Conservation (phyloP, 2,797 vertebrate genomes). For the Mormyrus proboscirostris region DNA sequence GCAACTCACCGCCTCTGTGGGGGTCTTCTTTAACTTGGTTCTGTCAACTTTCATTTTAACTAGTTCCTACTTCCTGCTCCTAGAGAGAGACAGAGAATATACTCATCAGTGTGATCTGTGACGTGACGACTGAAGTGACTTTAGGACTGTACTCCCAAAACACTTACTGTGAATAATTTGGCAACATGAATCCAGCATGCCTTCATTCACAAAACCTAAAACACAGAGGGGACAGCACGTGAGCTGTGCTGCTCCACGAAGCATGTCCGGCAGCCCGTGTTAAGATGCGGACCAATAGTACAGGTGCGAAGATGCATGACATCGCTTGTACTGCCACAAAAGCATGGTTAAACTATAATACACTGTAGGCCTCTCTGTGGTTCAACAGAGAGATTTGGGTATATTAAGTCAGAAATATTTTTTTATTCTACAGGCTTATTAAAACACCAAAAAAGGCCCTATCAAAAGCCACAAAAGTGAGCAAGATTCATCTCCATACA, state of each 20-base stretch:
- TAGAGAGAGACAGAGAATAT: conserved; percentile 39
- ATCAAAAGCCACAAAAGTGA: neutral
- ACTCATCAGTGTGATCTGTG: neutral
- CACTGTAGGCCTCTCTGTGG: neutral
- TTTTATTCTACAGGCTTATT: neutral
- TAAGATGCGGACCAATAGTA: neutral
- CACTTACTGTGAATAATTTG: conserved; percentile 65
- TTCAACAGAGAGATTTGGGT: neutral
- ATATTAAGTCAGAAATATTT: neutral
- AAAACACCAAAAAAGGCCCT: neutral
- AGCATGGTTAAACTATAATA: neutral
- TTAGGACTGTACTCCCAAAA: neutral
- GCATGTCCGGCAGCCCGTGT: neutral
- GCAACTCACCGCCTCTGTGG: conserved; percentile 87
- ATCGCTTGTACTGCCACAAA: neutral
- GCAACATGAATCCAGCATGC: conserved; percentile 62
- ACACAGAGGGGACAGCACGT: conserved; percentile 23
- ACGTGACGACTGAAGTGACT: neutral
- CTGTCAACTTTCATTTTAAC: conserved; percentile 93
- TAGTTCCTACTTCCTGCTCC: conserved; percentile 67
- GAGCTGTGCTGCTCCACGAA: neutral
- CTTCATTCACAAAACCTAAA: conserved; percentile 61
- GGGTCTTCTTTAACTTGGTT: conserved; percentile 95
- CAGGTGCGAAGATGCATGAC: neutral
- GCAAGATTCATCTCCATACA: neutral